Evolutionary conservation across 1,140 invertebrate genomes (phyloP).

Genomic region (Lethrus apterus): DNA sequence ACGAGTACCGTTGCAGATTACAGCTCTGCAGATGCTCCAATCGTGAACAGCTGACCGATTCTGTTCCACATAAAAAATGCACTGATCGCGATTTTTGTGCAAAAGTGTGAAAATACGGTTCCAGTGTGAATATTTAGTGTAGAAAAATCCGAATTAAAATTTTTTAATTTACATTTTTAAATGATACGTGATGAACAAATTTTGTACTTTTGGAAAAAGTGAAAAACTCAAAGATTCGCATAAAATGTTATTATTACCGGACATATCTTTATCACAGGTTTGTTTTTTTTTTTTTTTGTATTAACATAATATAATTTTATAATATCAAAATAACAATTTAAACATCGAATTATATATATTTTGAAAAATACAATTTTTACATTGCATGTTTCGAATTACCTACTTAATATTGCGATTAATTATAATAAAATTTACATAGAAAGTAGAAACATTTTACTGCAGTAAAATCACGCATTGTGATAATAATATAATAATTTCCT

Average conservation of each 20-base stretch:
- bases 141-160: neutral
- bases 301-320: too few relatives aligned
- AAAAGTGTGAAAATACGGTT: too few relatives aligned
- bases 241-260: slow-evolving; percentile 4
- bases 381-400: too few relatives aligned
- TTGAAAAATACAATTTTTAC: too few relatives aligned
- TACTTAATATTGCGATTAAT: too few relatives aligned
- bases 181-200: slow-evolving; percentile 8
- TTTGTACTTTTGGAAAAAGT: slow-evolving; percentile 12
- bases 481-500: too few relatives aligned
- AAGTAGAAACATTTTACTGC: too few relatives aligned
- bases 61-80: neutral
- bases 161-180: neutral
- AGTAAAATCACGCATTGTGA: too few relatives aligned
- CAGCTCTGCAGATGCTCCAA: slow-evolving; percentile 9
- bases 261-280: slow-evolving; percentile 10
- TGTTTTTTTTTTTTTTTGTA: too few relatives aligned
- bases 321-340: too few relatives aligned
- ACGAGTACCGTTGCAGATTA: slow-evolving; percentile 10
- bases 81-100: neutral
- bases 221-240: slow-evolving; percentile 7
- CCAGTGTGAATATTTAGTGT: neutral
- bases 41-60: slow-evolving; percentile 5
- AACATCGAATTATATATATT: too few relatives aligned
- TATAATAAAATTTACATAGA: too few relatives aligned